Base-by-base conservation (phyloP, 2,113 vertebrate genomes). In the Xiphophorus hellerii region DNA sequence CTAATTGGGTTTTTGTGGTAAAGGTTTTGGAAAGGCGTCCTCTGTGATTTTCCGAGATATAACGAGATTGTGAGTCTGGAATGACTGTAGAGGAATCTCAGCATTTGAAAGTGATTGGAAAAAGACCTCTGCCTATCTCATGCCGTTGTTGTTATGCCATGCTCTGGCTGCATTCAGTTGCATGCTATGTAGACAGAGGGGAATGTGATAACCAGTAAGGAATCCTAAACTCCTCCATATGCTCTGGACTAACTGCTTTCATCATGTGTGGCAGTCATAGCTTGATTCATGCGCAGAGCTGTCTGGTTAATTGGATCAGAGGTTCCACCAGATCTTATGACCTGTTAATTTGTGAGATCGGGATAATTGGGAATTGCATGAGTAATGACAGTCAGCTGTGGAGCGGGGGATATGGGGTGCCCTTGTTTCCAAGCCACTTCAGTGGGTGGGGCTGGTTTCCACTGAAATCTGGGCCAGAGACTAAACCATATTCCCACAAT, bases 341-440 rank as follows among this genome's bases (percentile, higher is more conserved):
- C 76, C 65, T 74, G 2, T 67, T 67, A 44, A 62, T 81, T 78
- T 66, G 25, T 76, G 20, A 3, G 60, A 79, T 76, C 35, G 10
- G 75, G 61, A 66, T 73, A 81, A 83, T 74, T 73, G 73, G 37
- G 65, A 68, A 63, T 51, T 42, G 39, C 39, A 42, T 15, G 39
- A 72, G 61, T 84, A 83, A 88, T 76, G 69, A 61, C 84, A 84
- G 71, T 81, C 81, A 86, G 76, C 83, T 78, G 78, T 44, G 14
- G 54, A 48, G 25, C 10, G 25, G 66, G 39, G 39, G 14, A 15
- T 5, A 15, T 42, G 39, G 39, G 17, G 12, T 33, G 39, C 7
- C 6, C 51, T 69, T 29, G 5, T 68, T 76, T 62, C 65, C 15
- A 60, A n/a, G 27, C 28, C 8, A 30, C 28, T 66, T 51, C 37